A percentile compares a stretch with the other conserved stretches of the same genome.
Evolutionary conservation across 1,140 invertebrate species (phyloP).

Genomic region (Brachionus rubens): DNA sequence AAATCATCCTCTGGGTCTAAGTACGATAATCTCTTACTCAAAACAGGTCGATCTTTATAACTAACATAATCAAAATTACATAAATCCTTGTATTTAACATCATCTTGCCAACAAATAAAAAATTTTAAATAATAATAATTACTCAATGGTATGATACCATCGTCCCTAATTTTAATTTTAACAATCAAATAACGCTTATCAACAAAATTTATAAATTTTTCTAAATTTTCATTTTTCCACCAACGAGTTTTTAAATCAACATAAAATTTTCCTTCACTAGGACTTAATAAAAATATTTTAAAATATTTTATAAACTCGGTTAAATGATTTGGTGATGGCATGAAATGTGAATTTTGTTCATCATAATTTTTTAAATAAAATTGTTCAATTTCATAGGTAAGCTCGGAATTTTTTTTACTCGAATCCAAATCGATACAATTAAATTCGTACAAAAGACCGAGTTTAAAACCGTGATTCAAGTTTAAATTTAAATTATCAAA

Average conservation of each 20-base stretch:
- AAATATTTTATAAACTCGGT: neutral
- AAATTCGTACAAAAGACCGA: neutral
- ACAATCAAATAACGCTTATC: neutral
- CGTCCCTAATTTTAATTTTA: conserved; percentile 6
- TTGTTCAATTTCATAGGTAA: neutral
- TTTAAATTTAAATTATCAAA: neutral
- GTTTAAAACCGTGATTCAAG: neutral
- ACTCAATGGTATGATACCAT: conserved; percentile 7
- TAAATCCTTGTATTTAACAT: no score
- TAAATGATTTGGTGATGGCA: neutral
- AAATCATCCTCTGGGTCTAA: no score
- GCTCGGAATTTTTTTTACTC: neutral
- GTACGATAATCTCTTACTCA: no score
- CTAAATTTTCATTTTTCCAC: neutral
- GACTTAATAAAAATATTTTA: neutral
- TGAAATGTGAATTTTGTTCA: neutral
- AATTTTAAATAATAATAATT: neutral
- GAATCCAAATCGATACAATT: conserved; percentile 23
- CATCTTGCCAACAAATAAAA: neutral
- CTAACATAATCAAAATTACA: no score
- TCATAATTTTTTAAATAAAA: conserved; percentile 8
- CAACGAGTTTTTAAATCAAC: neutral
- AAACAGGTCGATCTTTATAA: no score
- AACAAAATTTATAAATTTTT: neutral
- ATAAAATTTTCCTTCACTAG: neutral